Percentiles rank a stretch among this genome's conserved stretches.
Conservation (phyloP, 92 coral and sea anemone species). For the Epizoanthus illoricatus region DNA sequence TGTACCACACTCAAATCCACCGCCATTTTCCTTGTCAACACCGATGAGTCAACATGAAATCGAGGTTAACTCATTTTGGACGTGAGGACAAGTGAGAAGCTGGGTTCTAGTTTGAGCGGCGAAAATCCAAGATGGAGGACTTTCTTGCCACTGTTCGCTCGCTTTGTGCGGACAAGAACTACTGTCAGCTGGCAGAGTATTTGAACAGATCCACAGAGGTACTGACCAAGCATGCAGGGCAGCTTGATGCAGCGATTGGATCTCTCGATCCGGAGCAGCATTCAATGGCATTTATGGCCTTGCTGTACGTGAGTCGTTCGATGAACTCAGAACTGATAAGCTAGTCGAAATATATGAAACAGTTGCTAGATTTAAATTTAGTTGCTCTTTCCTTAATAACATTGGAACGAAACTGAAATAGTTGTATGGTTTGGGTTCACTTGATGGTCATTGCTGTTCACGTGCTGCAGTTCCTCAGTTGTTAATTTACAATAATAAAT, state of each 20-base stretch:
- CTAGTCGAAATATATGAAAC: too few species aligned
- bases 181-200: slow-evolving; percentile 83
- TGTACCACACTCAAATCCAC: slow-evolving; percentile 22
- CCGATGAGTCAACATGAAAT: slow-evolving; percentile 8
- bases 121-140: slow-evolving; percentile 91
- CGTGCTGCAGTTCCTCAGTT: too few species aligned
- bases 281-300: slow-evolving; percentile 94
- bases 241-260: slow-evolving; percentile 91
- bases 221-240: slow-evolving; percentile 82
- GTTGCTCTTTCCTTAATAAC: neutral
- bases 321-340: too few species aligned
- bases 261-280: slow-evolving; percentile 98
- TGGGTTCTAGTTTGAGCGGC: neutral
- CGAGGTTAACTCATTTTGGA: neutral
- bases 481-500: too few species aligned
- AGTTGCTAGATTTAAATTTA: neutral
- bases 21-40: slow-evolving; percentile 38
- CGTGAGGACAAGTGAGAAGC: neutral
- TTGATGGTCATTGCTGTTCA: too few species aligned
- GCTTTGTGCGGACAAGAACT: slow-evolving; percentile 95
- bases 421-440: neutral
- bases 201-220: slow-evolving; percentile 87
- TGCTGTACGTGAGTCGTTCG: slow-evolving; percentile 66
- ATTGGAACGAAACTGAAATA: neutral
- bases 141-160: slow-evolving; percentile 88